Conservation (phyloP, 2,888 invertebrate genomes). For the Sarcophaga subvicina region DNA sequence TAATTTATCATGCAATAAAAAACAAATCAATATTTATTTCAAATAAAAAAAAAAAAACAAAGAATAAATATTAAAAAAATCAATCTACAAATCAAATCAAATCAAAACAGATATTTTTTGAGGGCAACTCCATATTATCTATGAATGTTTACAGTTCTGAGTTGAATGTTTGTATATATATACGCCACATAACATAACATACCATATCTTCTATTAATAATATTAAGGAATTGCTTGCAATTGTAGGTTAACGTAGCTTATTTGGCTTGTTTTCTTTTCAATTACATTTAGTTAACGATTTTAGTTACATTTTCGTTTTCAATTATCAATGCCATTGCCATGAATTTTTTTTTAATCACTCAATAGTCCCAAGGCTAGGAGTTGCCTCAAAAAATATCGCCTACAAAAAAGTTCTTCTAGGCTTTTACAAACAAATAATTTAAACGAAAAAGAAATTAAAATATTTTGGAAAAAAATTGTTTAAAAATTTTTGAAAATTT, state of each 20-base stretch:
- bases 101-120: conserved; percentile 60
- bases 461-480: conserved; percentile 38
- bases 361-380: conserved; percentile 69
- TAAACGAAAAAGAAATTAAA: conserved; percentile 38
- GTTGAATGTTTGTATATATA: conserved; percentile 45
- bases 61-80: conserved; percentile 6
- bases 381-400: conserved; percentile 80
- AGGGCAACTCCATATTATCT: conserved; percentile 49
- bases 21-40: background rate
- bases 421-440: conserved; percentile 81
- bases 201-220: too few species aligned
- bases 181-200: too few species aligned
- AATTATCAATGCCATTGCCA: background rate
- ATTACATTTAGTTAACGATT: conserved; percentile 4
- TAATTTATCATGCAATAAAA: conserved; percentile 56
- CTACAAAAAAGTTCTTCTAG: conserved; percentile 80
- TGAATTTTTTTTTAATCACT: background rate
- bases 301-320: conserved; percentile 11
- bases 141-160: background rate
- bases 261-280: conserved; percentile 25
- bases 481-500: conserved; percentile 20
- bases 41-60: conserved; percentile 6
- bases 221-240: conserved; percentile 41
- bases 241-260: conserved; percentile 9
- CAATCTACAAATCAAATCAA: conserved; percentile 41